phyloP scores from a whole-genome alignment of 1,140 invertebrate species.

The Lepidurus couesii region DNA sequence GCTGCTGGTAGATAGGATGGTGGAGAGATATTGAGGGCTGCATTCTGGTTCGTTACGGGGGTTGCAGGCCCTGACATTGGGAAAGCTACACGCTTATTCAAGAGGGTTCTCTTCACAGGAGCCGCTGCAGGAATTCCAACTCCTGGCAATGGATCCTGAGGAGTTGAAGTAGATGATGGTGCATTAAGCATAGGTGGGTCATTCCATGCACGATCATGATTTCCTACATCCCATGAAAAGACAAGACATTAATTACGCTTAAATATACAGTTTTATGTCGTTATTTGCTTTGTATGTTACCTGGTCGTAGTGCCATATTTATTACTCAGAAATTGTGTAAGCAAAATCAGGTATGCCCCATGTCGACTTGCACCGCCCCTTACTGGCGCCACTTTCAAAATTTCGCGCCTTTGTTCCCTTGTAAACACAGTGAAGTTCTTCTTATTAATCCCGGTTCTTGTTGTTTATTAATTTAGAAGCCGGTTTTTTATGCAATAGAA shows the following conservation, averaged over 20 bases:
- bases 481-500: too few species aligned
- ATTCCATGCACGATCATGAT: slow-evolving; percentile 33
- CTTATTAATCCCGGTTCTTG: too few species aligned
- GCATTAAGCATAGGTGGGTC: slow-evolving; percentile 30
- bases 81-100: slow-evolving; percentile 34
- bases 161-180: background rate
- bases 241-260: background rate
- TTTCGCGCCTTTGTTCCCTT: too few species aligned
- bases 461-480: too few species aligned
- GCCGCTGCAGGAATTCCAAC: background rate
- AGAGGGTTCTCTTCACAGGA: background rate
- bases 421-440: too few species aligned
- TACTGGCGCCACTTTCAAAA: too few species aligned
- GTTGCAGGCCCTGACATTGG: slow-evolving; percentile 22
- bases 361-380: too few species aligned
- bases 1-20: background rate
- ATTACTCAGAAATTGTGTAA: background rate
- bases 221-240: slow-evolving; percentile 25
- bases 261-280: background rate
- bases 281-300: background rate
- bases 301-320: background rate
- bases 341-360: too few species aligned
- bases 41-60: background rate
- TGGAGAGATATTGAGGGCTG: slow-evolving; percentile 1
- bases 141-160: background rate